These are phyloP conservation scores for Helicolenus hilgendorfi DNA, from an alignment of 2,797 vertebrate species.

Conservation along the genomic window DNA sequence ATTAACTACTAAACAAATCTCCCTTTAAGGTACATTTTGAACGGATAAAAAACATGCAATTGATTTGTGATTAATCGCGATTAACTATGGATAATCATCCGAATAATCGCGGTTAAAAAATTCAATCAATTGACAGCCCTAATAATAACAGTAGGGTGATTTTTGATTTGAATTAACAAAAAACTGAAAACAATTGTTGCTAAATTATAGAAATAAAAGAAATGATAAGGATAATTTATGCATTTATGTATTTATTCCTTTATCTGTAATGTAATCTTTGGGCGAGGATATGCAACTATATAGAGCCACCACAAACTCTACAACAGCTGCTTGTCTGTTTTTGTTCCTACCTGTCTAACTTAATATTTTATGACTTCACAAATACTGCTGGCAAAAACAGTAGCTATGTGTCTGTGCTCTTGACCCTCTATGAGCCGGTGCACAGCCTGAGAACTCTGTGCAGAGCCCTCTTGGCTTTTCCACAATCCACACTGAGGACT, in stretches of 20 bases:
- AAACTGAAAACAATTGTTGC: neutral
- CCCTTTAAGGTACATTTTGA: no score
- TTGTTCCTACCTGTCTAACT: neutral
- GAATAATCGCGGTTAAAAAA: no score
- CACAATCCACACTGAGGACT: neutral
- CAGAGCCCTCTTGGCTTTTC: conserved; percentile 2
- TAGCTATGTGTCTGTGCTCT: neutral
- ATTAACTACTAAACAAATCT: no score
- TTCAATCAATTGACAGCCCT: no score
- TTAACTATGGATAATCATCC: no score
- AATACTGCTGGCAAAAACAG: neutral
- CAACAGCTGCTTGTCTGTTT: neutral
- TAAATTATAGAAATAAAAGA: neutral
- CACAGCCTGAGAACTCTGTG: neutral
- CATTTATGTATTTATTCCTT: neutral
- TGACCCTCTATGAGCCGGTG: neutral
- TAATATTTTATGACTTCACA: conserved; percentile 7
- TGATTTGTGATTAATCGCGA: no score
- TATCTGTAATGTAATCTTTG: neutral
- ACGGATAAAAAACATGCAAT: no score
- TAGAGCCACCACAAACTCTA: neutral
- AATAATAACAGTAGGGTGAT: no score
- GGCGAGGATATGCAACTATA: neutral
- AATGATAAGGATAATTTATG: neutral
- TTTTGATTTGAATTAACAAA: no score